A percentile compares a stretch with the other conserved stretches of the same genome.
phyloP scores from a whole-genome alignment of 2,888 invertebrate genomes.

The Serripes groenlandicus region DNA sequence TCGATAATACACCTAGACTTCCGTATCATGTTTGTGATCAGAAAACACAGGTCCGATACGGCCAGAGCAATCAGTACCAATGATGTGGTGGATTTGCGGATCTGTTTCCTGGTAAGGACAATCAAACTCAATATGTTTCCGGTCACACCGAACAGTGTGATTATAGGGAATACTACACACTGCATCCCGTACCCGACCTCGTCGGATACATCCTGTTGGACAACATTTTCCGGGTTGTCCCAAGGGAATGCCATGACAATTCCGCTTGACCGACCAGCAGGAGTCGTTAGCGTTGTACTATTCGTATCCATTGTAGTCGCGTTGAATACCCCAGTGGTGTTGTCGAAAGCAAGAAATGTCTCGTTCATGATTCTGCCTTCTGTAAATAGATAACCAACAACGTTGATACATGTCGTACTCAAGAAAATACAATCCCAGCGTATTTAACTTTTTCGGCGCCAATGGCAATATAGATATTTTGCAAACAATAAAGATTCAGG shows the following conservation, averaged over 20 bases:
- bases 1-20: slow-evolving; percentile 64
- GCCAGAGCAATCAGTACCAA: slow-evolving; percentile 62
- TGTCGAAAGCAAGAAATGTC: background rate
- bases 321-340: background rate
- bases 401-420: no score
- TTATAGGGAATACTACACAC: slow-evolving; percentile 65
- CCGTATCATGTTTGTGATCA: slow-evolving; percentile 64
- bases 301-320: background rate
- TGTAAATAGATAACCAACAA: no score
- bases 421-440: no score
- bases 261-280: background rate
- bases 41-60: slow-evolving; percentile 61
- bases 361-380: slow-evolving; percentile 20
- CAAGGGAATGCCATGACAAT: slow-evolving; percentile 45
- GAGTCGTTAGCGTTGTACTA: background rate
- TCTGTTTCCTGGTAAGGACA: slow-evolving; percentile 55
- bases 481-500: no score
- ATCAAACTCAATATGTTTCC: slow-evolving; percentile 63
- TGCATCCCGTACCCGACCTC: slow-evolving; percentile 57
- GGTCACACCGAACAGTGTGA: slow-evolving; percentile 60
- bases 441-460: no score
- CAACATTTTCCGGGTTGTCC: slow-evolving; percentile 66
- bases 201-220: slow-evolving; percentile 53
- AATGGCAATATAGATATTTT: no score
- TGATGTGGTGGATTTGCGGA: slow-evolving; percentile 59